Evolutionary conservation across 2,113 vertebrate genomes (phyloP).

Genomic region (Sterna hirundo): DNA sequence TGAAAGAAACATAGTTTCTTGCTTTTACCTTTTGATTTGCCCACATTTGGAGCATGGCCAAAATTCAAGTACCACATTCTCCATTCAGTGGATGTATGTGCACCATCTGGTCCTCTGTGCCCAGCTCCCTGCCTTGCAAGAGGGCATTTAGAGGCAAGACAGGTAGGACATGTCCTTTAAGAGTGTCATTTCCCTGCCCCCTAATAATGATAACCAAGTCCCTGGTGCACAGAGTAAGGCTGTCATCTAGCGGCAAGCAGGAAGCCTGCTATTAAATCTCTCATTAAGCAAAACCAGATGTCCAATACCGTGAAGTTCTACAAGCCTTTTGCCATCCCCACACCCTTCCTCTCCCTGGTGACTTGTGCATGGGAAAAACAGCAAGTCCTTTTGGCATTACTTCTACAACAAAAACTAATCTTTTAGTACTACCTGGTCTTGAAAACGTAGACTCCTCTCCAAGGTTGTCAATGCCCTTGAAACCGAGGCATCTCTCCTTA

Average conservation of each 20-base stretch:
- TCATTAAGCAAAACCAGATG: neutral
- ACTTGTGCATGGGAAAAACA: neutral
- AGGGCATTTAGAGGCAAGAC: neutral
- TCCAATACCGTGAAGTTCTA: neutral
- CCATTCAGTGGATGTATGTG: neutral
- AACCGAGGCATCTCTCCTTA: neutral
- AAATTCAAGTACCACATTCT: neutral
- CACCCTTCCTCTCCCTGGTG: neutral
- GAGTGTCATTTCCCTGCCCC: neutral
- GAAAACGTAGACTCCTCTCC: neutral
- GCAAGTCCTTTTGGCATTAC: neutral
- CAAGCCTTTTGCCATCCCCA: neutral
- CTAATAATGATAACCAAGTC: neutral
- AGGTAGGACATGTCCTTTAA: neutral
- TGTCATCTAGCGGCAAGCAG: conserved; percentile 51
- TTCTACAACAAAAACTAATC: neutral
- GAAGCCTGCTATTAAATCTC: neutral
- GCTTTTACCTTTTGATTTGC: neutral
- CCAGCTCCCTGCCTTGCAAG: neutral
- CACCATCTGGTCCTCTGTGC: neutral
- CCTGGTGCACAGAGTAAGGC: conserved; percentile 5
- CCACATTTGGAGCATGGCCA: neutral
- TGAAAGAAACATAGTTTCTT: neutral
- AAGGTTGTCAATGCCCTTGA: neutral
- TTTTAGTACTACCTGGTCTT: neutral